Conservation (phyloP, 2,797 vertebrate species). For the Enteromius unitaeniatus region DNA sequence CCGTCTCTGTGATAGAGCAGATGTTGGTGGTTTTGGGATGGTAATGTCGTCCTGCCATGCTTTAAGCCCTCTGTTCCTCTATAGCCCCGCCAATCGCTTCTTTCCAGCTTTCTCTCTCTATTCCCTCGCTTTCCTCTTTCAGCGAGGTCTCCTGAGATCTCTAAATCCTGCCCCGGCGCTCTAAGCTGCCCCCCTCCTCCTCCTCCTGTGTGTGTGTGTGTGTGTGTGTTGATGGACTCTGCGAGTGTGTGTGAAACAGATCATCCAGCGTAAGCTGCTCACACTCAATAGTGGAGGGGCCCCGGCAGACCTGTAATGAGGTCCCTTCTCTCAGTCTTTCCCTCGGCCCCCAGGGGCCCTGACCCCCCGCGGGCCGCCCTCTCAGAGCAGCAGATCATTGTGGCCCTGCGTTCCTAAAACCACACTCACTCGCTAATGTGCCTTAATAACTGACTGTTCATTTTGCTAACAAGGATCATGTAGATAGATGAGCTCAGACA, state of each 20-base stretch:
- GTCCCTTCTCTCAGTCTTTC: constrained; percentile 66
- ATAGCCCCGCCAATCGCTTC: constrained; percentile 54
- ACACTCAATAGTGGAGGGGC: constrained; percentile 96
- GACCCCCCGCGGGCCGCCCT: constrained; percentile 71
- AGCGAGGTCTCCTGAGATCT: constrained; percentile 88
- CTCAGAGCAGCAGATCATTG: constrained; percentile 91
- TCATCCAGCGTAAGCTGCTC: constrained; percentile 98
- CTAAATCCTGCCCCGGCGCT: constrained; percentile 81
- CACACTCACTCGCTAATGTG: constrained; percentile 35
- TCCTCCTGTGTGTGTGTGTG: constrained; percentile 83
- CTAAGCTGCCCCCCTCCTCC: constrained; percentile 34
- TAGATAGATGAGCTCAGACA: neutral
- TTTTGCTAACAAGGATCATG: neutral
- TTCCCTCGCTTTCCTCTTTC: constrained; percentile 67
- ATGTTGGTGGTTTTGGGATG: constrained; percentile 98
- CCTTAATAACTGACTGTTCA: neutral
- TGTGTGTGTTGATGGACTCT: constrained; percentile 96
- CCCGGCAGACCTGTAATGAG: constrained; percentile 97
- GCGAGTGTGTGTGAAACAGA: constrained; percentile 98
- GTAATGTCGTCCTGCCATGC: constrained; percentile 84
- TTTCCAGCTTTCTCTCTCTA: constrained; percentile 48
- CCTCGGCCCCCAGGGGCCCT: constrained; percentile 18
- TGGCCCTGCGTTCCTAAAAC: constrained; percentile 82
- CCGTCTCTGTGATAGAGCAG: constrained; percentile 77
- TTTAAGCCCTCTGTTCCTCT: constrained; percentile 58